Evolutionary conservation across 1,140 invertebrate species (phyloP), one percentile per base, ranked within the genome.

Genomic region (Chionoecetes opilio): DNA sequence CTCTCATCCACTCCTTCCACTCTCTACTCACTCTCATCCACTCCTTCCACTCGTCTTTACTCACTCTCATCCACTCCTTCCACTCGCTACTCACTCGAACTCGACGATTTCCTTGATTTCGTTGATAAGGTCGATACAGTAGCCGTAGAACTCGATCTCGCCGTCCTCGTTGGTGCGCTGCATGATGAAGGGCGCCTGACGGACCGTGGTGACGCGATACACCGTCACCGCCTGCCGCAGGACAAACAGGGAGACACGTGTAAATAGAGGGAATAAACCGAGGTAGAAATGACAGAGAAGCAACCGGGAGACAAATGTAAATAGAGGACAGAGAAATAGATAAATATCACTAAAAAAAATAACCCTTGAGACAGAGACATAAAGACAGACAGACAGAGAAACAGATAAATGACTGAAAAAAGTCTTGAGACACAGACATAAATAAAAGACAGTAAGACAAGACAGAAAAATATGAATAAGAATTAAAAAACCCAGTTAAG

Each of bases 111-210:
- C 97, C 46, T 98, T 98, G 89, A 99, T 99, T 97, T 98, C 98
- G 93, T 99, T 97, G 0, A 99, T 98, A 0, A 99, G 97, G 97
- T 99, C 99, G 88, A 99, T 98, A 97, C 99, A 99, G 97, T 99
- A 99, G 14, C 99, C 99, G 96, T 98, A 98, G 97, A 98, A 99
- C 29, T 98, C 97, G 3, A 95, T 96, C 75, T 97, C 96, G 0
- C 97, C 97, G 38, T 97, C 97, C 75, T 96, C 96, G 94, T 96
- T 96, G 6, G 90, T 95, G 26, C 93, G 91, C 75, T 95, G 96
- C 93, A 97, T 98, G n/a, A 99, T 98, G 96, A 99, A 99, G 0
- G 99, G 99, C 35, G 98, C 97, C 98, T 99, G 98, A 98, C 99
- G 96, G 38, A 96, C 95, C 0, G 95, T 96, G 32, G 95, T 95